phyloP scores from a whole-genome alignment of 2,888 invertebrate genomes.

The Sesamia inferens region DNA sequence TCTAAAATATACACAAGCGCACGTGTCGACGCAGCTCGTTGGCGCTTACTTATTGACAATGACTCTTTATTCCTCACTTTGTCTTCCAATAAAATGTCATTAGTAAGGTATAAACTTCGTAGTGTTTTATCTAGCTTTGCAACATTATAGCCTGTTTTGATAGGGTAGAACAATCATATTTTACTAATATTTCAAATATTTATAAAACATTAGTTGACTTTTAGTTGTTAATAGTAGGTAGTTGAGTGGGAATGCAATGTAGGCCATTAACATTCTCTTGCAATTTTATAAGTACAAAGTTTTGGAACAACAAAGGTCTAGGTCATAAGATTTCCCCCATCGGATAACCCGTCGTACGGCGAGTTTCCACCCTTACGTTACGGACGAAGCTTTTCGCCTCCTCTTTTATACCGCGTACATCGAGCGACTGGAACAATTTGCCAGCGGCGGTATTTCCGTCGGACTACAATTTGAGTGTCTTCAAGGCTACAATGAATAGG shows the following conservation, averaged over 20 bases:
- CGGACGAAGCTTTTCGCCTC: no score
- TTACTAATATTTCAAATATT: constrained; percentile 4
- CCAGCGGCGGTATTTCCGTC: no score
- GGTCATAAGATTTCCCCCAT: no score
- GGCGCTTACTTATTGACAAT: constrained; percentile 60
- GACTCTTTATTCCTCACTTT: constrained; percentile 62
- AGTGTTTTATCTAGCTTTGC: constrained; percentile 16
- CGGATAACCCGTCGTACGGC: no score
- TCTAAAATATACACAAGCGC: constrained; percentile 73
- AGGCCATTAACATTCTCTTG: background rate
- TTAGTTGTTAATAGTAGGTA: constrained; percentile 8
- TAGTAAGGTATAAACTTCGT: constrained; percentile 5
- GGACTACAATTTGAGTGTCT: no score
- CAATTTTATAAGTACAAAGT: background rate
- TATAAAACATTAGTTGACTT: constrained; percentile 30
- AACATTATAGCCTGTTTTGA: constrained; percentile 32
- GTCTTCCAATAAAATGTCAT: constrained; percentile 40
- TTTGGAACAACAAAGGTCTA: background rate
- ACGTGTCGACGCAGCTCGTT: constrained; percentile 60
- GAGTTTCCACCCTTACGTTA: no score
- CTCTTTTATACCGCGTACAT: no score
- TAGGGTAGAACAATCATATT: constrained; percentile 43
- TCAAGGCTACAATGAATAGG: no score
- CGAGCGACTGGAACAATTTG: no score
- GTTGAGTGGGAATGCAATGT: constrained; percentile 6